phyloP scores from a whole-genome alignment of 2,113 vertebrate genomes.

The Amia ocellicauda region DNA sequence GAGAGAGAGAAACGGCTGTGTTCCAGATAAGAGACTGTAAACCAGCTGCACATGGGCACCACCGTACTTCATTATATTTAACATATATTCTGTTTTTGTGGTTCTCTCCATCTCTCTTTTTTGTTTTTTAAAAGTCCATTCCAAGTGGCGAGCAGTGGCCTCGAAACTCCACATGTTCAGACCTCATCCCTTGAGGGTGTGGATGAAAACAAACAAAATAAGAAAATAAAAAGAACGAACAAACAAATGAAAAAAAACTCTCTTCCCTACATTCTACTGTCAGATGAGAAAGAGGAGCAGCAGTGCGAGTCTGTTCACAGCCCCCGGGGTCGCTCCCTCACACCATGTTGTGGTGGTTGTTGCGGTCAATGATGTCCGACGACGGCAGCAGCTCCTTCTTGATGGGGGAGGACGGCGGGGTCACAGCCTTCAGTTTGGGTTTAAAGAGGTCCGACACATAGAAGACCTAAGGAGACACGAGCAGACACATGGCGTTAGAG shows the following conservation, averaged over 20 bases:
- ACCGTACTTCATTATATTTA: slow-evolving; percentile 29
- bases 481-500: background rate
- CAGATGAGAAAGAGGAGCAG: slow-evolving; percentile 91
- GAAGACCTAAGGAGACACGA: slow-evolving; percentile 72
- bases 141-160: no score
- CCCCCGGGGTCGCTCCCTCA: slow-evolving; percentile 58
- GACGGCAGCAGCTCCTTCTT: slow-evolving; percentile 92
- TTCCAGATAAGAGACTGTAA: slow-evolving; percentile 28
- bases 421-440: slow-evolving; percentile 69
- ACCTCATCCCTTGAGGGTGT: slow-evolving; percentile 22
- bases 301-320: slow-evolving; percentile 77
- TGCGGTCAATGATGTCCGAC: slow-evolving; percentile 91
- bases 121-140: slow-evolving; percentile 38
- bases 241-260: slow-evolving; percentile 66
- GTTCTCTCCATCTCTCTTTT: slow-evolving; percentile 50
- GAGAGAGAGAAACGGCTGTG: slow-evolving; percentile 30
- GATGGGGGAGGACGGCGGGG: slow-evolving; percentile 76
- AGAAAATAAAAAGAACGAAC: slow-evolving; percentile 51
- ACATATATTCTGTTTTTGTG: slow-evolving; percentile 32
- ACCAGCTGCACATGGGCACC: slow-evolving; percentile 66
- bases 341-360: slow-evolving; percentile 94
- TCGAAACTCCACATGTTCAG: slow-evolving; percentile 22
- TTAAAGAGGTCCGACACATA: slow-evolving; percentile 97
- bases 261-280: slow-evolving; percentile 99
- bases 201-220: slow-evolving; percentile 57